These are phyloP conservation scores for Nymphalis urticae DNA, from an alignment of 2,888 invertebrate species.

Conservation along the genomic window DNA sequence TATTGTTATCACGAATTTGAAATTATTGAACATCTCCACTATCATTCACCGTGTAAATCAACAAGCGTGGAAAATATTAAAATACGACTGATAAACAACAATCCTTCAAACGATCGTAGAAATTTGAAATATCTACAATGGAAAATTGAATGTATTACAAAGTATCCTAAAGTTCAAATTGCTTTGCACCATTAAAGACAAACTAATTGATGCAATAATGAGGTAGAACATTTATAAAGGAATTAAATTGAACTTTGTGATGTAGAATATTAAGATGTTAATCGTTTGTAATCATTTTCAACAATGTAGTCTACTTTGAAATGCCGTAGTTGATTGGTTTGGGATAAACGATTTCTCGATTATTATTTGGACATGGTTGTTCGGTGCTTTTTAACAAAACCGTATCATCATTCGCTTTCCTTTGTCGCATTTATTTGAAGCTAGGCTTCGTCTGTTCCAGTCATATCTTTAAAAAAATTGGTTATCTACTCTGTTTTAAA, in stretches of 20 bases:
- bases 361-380: conserved; percentile 32
- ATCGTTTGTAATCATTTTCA: neutral
- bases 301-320: conserved; percentile 22
- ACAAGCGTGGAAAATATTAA: conserved; percentile 34
- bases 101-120: conserved; percentile 14
- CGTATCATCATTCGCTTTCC: neutral
- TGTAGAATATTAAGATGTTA: neutral
- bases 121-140: neutral
- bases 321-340: conserved; percentile 27
- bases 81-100: conserved; percentile 21
- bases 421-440: too few relatives aligned
- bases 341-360: conserved; percentile 10
- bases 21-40: conserved; percentile 2
- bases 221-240: conserved; percentile 6
- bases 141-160: neutral
- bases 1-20: neutral
- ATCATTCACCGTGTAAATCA: conserved; percentile 28
- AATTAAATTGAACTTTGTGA: conserved; percentile 4
- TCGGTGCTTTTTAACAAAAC: neutral
- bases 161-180: neutral
- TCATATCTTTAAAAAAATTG: too few relatives aligned
- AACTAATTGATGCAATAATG: conserved; percentile 21
- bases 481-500: too few relatives aligned
- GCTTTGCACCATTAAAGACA: conserved; percentile 4
- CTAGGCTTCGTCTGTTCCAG: too few relatives aligned